phyloP scores from a whole-genome alignment of 2,888 invertebrate genomes.

The Drosophila robusta region DNA sequence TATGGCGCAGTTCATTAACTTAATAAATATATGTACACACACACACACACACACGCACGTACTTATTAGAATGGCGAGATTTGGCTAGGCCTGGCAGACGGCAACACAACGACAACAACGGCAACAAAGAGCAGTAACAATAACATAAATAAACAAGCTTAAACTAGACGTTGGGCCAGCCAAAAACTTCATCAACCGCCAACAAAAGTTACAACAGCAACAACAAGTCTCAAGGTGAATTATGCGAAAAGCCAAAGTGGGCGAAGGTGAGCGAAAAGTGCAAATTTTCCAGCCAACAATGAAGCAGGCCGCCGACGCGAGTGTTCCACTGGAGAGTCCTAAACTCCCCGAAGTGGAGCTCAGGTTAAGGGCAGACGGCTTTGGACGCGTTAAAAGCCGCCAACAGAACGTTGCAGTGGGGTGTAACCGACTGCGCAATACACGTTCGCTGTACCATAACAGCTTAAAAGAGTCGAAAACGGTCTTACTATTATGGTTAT shows the following conservation, averaged over 20 bases:
- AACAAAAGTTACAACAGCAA: conserved; percentile 29
- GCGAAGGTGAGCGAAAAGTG: conserved; percentile 14
- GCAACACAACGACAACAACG: conserved; percentile 10
- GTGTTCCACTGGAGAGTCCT: conserved; percentile 1
- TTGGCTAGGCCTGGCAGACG: conserved; percentile 29
- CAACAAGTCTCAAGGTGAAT: conserved; percentile 29
- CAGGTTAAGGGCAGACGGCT: not conserved
- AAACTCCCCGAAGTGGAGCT: conserved; percentile 2
- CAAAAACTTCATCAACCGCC: conserved; percentile 43
- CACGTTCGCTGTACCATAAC: too few relatives aligned
- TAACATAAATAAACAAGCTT: conserved; percentile 53
- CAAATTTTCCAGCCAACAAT: conserved; percentile 42
- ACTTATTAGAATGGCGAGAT: conserved; percentile 23
- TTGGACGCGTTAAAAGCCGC: too few relatives aligned
- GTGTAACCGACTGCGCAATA: too few relatives aligned
- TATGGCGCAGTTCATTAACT: conserved; percentile 57
- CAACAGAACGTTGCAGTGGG: too few relatives aligned
- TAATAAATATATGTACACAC: conserved; percentile 43
- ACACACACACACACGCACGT: conserved; percentile 3
- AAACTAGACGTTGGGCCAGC: conserved; percentile 29
- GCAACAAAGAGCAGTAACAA: conserved; percentile 30
- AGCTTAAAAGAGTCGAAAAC: too few relatives aligned
- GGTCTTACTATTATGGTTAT: too few relatives aligned
- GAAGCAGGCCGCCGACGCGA: conserved; percentile 9
- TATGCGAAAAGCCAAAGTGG: conserved; percentile 12